Percentiles rank a stretch among this genome's conserved stretches.
Conservation (phyloP, 2,888 invertebrate genomes). For the Melolontha melolontha region DNA sequence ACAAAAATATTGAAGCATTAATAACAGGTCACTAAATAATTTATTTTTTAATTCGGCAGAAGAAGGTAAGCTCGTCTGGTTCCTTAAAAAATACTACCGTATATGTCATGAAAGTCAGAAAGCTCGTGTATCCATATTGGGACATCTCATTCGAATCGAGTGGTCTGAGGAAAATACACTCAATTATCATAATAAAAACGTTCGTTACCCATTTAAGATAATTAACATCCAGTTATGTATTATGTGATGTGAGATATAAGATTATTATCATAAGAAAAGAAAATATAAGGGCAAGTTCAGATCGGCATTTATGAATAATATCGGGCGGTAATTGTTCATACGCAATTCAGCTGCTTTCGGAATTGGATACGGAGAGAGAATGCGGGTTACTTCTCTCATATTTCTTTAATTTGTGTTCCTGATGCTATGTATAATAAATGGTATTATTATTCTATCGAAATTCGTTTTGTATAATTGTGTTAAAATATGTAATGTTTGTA, state of each 20-base stretch:
- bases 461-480: conserved; percentile 19
- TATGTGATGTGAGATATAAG: conserved; percentile 14
- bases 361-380: not conserved
- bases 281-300: conserved; percentile 7
- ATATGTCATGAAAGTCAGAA: conserved; percentile 23
- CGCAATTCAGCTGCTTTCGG: conserved; percentile 6
- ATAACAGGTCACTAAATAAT: conserved; percentile 1
- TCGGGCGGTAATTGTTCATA: conserved; percentile 10
- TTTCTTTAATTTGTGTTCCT: conserved; percentile 14
- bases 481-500: not conserved
- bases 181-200: conserved; percentile 33
- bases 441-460: not conserved
- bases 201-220: conserved; percentile 20
- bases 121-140: conserved; percentile 23
- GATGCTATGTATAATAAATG: not conserved
- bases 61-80: not conserved
- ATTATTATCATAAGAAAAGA: conserved; percentile 17
- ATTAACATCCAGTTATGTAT: conserved; percentile 28
- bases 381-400: not conserved
- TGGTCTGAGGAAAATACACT: conserved; percentile 11
- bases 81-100: conserved; percentile 20
- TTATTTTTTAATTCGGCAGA: conserved; percentile 7
- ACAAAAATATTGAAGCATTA: too few relatives aligned
- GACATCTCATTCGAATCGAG: conserved; percentile 13
- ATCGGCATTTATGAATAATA: conserved; percentile 28